Evolutionary conservation across 2,113 vertebrate species (phyloP), one percentile per base, ranked within the genome.

Genomic region (Mirza zaza): DNA sequence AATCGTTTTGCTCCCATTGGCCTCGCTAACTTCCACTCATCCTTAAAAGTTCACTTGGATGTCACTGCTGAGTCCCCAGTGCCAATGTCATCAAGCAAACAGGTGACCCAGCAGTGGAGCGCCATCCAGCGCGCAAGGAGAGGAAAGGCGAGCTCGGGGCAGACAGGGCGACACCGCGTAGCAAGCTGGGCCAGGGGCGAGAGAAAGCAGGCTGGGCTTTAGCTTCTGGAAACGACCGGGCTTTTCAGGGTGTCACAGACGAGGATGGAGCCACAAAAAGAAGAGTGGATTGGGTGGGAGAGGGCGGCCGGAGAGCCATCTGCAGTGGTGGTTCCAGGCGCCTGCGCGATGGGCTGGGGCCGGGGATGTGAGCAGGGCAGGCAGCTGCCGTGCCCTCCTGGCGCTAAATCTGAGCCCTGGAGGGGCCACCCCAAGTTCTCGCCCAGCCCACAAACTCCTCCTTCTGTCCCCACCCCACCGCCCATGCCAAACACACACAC

Each of bases 111-210:
- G 32, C 29, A 59, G 27, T 8, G 8, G 50, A 6, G 36, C 3
- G 1, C 20, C 50, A 4, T 0, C 17, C 48, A 10, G 15, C 0
- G 6, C n/a, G 48, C 0, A 8, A 0, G 11, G 21, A 11, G 25
- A 11, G 39, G n/a, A 68, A 17, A 0, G 20, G 7, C 17, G 5
- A 2, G 75, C 3, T 20, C 2, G 4, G 6, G 29, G 32, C 3
- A 29, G 67, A 32, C 0, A 10, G 1, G 36, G 8, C 3, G 12
- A 0, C 3, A 3, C 13, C 21, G 11, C 0, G 42, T 3, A 11
- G 14, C 32, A 61, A 52, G 55, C 0, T 11, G 36, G 45, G 5
- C 0, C 48, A 17, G 21, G 27, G 11, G 6, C 21, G 36, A 68
- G 68, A 50, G 59, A 17, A 50, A 50, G 18, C 0, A 45, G 10